Conservation (phyloP, 2,113 vertebrate species). For the Gulo gulo region DNA sequence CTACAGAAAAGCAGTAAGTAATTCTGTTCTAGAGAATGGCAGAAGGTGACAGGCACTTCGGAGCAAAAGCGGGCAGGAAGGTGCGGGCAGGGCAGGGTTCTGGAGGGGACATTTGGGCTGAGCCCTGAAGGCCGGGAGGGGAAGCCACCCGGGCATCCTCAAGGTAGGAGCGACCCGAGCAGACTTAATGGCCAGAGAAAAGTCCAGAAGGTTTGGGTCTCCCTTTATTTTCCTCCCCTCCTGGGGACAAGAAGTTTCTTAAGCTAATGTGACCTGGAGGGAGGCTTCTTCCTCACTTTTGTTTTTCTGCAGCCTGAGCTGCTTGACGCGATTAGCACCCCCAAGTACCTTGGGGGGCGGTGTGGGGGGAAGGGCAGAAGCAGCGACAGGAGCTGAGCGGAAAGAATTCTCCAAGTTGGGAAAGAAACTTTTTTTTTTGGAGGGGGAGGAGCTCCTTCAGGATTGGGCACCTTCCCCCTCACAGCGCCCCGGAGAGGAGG, state of each 20-base stretch:
- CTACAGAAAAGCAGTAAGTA: rapidly evolving
- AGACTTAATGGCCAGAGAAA: background rate
- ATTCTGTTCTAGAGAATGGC: background rate
- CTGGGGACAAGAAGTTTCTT: background rate
- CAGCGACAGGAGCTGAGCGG: rapidly evolving
- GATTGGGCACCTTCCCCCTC: no score
- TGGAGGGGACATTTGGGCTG: background rate
- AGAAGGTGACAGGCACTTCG: background rate
- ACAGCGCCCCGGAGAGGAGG: background rate
- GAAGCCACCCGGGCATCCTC: rapidly evolving
- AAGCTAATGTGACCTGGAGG: background rate
- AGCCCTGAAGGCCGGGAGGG: background rate
- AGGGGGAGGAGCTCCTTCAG: background rate
- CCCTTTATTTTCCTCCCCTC: rapidly evolving
- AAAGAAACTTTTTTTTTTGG: background rate
- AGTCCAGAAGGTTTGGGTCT: background rate
- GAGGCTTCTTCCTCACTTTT: background rate
- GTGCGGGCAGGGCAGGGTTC: rapidly evolving
- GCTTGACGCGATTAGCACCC: background rate
- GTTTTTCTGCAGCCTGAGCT: background rate
- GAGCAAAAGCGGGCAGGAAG: background rate
- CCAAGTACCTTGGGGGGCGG: background rate
- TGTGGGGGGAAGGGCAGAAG: background rate
- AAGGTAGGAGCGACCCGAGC: rapidly evolving
- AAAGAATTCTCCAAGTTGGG: background rate